These are phyloP conservation scores for Oophaga sylvatica DNA, from an alignment of 2,797 vertebrate species.

Conservation along the genomic window DNA sequence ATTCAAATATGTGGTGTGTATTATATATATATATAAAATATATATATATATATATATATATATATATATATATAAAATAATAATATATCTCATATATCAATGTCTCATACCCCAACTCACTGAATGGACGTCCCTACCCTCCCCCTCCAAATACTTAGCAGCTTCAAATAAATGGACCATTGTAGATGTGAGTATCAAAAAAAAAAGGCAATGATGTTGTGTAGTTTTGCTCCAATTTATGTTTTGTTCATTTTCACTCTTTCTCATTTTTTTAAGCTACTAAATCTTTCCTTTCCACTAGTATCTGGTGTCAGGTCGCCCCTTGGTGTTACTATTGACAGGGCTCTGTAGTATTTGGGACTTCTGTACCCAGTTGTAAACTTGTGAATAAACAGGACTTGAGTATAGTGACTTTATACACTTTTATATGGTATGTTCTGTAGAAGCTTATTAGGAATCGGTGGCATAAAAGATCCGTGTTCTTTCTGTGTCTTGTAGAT, in stretches of 20 bases:
- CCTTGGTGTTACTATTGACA: conserved; percentile 36
- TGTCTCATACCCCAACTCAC: not conserved
- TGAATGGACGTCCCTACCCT: not conserved
- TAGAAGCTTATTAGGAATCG: not conserved
- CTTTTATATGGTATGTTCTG: not conserved
- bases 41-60: no score
- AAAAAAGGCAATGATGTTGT: not conserved
- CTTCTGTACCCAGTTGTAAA: no score
- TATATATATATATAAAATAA: no score
- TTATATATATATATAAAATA: no score
- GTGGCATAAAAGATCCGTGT: not conserved
- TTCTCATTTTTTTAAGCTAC: not conserved
- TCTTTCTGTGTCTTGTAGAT: not conserved
- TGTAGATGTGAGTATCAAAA: not conserved
- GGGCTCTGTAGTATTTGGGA: conserved; percentile 34
- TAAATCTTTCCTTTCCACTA: not conserved
- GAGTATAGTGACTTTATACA: not conserved
- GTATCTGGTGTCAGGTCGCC: conserved; percentile 7
- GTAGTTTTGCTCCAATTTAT: not conserved
- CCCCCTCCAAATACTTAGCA: not conserved
- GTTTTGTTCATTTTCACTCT: not conserved
- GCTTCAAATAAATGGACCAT: not conserved
- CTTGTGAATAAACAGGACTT: not conserved
- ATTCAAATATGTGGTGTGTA: no score
- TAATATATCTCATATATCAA: no score